Base-by-base conservation (phyloP, 1,140 invertebrate genomes). In the Mercenaria mercenaria region DNA sequence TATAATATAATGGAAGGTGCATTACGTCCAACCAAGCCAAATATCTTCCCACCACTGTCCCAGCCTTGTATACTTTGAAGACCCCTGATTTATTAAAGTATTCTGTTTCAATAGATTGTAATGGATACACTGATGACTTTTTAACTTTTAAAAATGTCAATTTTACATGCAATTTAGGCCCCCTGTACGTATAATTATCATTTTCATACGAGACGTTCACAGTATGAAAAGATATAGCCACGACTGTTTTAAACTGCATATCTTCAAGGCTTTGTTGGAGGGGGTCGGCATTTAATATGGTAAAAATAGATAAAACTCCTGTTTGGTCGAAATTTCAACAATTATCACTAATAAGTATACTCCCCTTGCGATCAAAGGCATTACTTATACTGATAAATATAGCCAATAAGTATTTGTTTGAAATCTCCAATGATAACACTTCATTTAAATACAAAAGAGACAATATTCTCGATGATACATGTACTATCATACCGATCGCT, bases 61-160 rank as follows among this genome's bases (percentile, higher is more conserved):
- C 37, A 32, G 47, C 76, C 76, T 79, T 79, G 50, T 79, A 50
- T 29, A 29, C 37, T 6, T 23, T 43, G 72, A 3, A 37, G 11
- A 37, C 43, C 26, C 43, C 23, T 32, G n/a, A 56, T 52, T 79
- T 50, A 79, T 79, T 79, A 79, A 79, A 79, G 32, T 79, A 79
- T 79, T 32, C 29, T 37, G 47, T 79, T 79, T 79, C 76, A 79
- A 37, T 79, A 79, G 56, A 37, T 79, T 59, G 76, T 6, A 79
- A 52, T 79, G 2, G 15, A 79, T 52, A 79, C 29, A 56, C 50
- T 56, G 76, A 79, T 79, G 76, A 79, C 76, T 79, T 77, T 77
- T 77, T 77, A 77, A 77, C 74, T 77, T 77, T 79, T 59, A 79
- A 56, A 52, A 79, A 79, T 56, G 76, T 79, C 29, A 56, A 56